phyloP scores from a whole-genome alignment of 2,797 vertebrate species.

The Muscicapa striata region DNA sequence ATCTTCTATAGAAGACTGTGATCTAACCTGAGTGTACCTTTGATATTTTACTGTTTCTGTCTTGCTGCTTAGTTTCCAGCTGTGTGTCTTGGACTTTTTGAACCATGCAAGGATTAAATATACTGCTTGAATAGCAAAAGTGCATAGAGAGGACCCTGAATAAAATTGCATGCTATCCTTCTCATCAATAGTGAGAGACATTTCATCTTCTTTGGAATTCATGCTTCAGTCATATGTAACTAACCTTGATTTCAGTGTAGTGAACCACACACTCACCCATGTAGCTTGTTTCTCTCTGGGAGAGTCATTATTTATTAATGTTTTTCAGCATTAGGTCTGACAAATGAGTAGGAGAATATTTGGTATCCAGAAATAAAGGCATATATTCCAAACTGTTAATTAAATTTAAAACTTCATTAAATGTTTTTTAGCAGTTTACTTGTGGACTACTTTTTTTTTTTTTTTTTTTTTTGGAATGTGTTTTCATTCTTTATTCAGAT shows the following conservation, averaged over 20 bases:
- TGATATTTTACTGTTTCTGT: slow-evolving; percentile 8
- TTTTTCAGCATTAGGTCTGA: not conserved
- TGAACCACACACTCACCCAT: not conserved
- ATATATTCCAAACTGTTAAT: not conserved
- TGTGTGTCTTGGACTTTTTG: not conserved
- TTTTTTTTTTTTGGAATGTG: not conserved
- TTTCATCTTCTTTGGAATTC: not conserved
- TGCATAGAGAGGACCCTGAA: not conserved
- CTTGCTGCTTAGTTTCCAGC: slow-evolving; percentile 8
- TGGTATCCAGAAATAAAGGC: not conserved
- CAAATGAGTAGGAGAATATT: not conserved
- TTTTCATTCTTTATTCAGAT: not conserved
- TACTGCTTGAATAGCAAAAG: not conserved
- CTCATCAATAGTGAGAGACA: not conserved
- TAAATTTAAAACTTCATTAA: not conserved
- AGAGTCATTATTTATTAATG: not conserved
- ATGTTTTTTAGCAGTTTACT: not conserved
- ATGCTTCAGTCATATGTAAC: not conserved
- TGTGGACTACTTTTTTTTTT: not conserved
- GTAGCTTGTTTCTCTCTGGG: not conserved
- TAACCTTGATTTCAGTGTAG: not conserved
- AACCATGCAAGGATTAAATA: slow-evolving; percentile 20
- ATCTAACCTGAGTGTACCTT: not conserved
- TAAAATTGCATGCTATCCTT: not conserved
- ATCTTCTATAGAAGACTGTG: not conserved